Conservation (phyloP, 2,113 vertebrate species). For the Bucco capensis region DNA sequence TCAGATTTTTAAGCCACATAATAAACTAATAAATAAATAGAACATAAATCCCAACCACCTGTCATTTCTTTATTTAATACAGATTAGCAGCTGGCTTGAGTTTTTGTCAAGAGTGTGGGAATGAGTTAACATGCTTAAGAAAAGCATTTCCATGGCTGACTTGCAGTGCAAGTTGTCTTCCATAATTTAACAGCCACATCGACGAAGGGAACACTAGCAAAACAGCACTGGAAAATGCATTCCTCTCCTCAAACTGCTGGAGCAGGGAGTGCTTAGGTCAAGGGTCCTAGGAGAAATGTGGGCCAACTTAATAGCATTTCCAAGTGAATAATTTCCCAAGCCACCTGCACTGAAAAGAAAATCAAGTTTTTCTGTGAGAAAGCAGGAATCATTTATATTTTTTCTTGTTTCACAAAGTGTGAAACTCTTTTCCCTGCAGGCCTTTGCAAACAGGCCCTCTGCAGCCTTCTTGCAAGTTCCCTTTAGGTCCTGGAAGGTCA, state of each 20-base stretch:
- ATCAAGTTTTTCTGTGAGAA: neutral
- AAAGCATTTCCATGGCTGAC: neutral
- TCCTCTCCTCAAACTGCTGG: neutral
- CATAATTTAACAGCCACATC: neutral
- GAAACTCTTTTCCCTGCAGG: too few relatives aligned
- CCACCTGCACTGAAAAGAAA: neutral
- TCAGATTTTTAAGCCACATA: neutral
- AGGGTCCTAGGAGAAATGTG: neutral
- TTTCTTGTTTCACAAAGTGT: neutral
- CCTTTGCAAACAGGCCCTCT: too few relatives aligned
- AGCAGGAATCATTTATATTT: neutral
- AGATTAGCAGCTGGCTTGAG: constrained; percentile 29
- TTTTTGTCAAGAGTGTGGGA: constrained; percentile 44
- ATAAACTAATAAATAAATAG: constrained; percentile 9
- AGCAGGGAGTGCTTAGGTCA: neutral
- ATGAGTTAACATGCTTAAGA: constrained; percentile 24
- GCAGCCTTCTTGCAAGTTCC: too few relatives aligned
- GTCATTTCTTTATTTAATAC: constrained; percentile 10
- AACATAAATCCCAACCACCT: constrained; percentile 9
- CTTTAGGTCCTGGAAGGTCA: too few relatives aligned
- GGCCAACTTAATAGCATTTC: neutral
- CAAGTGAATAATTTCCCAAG: neutral
- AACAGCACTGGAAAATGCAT: constrained; percentile 3
- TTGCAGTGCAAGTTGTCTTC: constrained; percentile 16
- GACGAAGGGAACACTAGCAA: neutral